A percentile compares a stretch with the other conserved stretches of the same genome.
These are phyloP conservation scores for Nasua narica DNA, from an alignment of 2,797 vertebrate species.

Conservation along the genomic window DNA sequence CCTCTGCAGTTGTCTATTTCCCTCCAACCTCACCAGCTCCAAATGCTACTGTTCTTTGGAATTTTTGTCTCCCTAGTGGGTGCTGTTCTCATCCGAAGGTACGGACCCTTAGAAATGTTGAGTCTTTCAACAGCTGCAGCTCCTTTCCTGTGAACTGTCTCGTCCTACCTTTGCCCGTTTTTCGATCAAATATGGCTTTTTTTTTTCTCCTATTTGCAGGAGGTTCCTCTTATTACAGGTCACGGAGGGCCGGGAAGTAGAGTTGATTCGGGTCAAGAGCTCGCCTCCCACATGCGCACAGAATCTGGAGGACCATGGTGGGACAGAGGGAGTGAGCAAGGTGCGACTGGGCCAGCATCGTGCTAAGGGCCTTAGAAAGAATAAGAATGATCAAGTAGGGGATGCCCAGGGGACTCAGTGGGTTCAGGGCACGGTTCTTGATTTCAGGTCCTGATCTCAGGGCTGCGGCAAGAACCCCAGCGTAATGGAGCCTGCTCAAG, in stretches of 20 bases:
- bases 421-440: background rate
- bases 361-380: background rate
- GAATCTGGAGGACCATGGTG: no score
- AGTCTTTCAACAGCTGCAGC: background rate
- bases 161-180: background rate
- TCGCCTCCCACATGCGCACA: rapidly evolving
- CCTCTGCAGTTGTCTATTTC: background rate
- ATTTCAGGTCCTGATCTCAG: background rate
- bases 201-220: background rate
- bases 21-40: background rate
- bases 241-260: background rate
- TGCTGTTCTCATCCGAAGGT: background rate
- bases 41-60: background rate
- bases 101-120: background rate
- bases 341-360: background rate
- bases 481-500: background rate
- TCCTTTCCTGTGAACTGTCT: background rate
- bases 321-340: background rate
- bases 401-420: background rate
- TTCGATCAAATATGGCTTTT: background rate
- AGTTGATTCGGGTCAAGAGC: background rate
- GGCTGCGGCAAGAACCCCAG: rapidly evolving
- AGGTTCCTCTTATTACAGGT: background rate
- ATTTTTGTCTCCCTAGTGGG: background rate
- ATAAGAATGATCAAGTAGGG: background rate